Evolutionary conservation across 2,888 invertebrate species (phyloP), one percentile per base, ranked within the genome.

Genomic region (Drosophila multiciliata): DNA sequence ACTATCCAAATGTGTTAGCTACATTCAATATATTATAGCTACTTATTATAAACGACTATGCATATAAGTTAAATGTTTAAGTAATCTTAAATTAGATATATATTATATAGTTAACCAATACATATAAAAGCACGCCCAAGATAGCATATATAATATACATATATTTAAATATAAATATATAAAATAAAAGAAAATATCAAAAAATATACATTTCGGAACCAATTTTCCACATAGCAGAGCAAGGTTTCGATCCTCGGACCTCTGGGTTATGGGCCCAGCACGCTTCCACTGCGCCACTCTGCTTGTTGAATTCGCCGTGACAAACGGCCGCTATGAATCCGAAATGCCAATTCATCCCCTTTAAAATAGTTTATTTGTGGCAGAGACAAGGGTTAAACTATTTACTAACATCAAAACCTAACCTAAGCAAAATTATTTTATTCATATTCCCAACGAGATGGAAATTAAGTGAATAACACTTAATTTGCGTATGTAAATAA

Each of bases 191-290:
- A 2, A n/a, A 55, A 23, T 3, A 38, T 42, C 23, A 32, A 59
- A 59, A 48, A n/a, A 4, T 12, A 2, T 5, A 15, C 26, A n/a
- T 9, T 29, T n/a, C 7, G 9, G 11, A 9, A 0, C 20, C 11
- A 36, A 38, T 3, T 35, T 49, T 42, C n/a, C 15, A 26, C 32
- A 40, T 82, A 68, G 80, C 78, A 78, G 66, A 66, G 59, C 68
- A 80, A 80, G 83, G 80, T 74, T 78, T 82, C 75, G 77, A 78
- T 78, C 77, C 77, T 78, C 80, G 77, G 77, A 79, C 77, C 77
- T 78, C 80, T 78, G 77, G 77, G 77, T 77, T 77, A 77, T 77
- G 77, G 79, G 77, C 77, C 77, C 77, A 77, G 77, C 77, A 74
- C 77, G 77, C 77, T 77, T 77, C 77, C 77, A 74, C 77, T 77